These are phyloP conservation scores for Stichodactyla mertensii DNA, from an alignment of 64 coral and sea anemone species.

Conservation along the genomic window DNA sequence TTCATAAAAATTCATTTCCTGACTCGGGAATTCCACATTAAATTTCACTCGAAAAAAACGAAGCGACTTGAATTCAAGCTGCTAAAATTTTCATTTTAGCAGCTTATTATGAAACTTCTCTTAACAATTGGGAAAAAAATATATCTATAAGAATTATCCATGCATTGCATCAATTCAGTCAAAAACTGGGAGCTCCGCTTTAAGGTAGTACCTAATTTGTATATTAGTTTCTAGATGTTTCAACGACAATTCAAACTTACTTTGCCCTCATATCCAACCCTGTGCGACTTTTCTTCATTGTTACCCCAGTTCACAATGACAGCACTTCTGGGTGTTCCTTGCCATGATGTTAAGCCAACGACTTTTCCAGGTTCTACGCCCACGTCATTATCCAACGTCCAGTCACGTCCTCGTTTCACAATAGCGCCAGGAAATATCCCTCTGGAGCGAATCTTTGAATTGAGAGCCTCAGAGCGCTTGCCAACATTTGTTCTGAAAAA, in stretches of 20 bases:
- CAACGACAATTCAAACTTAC: not conserved
- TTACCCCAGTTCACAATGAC: conserved; percentile 6
- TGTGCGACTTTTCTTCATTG: not conserved
- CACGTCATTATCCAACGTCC: not conserved
- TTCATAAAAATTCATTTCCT: no score
- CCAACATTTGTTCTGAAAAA: not conserved
- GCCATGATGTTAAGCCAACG: not conserved
- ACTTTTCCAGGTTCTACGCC: not conserved
- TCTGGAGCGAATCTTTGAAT: not conserved
- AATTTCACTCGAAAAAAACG: no score
- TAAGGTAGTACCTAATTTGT: no score
- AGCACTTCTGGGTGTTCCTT: not conserved
- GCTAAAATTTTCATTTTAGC: no score
- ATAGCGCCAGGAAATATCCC: not conserved
- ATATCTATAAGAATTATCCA: no score
- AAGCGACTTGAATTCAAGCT: no score
- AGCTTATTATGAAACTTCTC: no score
- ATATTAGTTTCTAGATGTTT: no score
- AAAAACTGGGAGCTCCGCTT: no score
- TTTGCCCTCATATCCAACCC: conserved; percentile 17
- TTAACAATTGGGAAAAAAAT: no score
- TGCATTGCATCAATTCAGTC: no score
- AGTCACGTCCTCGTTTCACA: not conserved
- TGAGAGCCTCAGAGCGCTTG: not conserved
- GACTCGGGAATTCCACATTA: no score